Conservation (phyloP, 2,113 vertebrate genomes). For the Cynoglossus semilaevis region DNA sequence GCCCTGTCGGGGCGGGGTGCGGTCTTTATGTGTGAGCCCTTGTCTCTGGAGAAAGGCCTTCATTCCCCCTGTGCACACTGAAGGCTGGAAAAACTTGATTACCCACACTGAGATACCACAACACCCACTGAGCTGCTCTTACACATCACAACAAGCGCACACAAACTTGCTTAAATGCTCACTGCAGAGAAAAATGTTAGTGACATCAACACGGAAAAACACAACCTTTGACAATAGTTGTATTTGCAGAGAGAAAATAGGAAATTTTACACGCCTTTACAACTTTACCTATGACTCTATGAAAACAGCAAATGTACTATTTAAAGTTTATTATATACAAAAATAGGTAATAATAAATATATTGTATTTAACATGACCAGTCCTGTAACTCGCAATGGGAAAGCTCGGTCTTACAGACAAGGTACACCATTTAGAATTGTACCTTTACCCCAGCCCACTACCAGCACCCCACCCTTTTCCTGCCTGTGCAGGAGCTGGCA, state of each 20-base stretch:
- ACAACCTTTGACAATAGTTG: slow-evolving; percentile 9
- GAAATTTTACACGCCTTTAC: slow-evolving; percentile 12
- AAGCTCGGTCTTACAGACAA: not conserved
- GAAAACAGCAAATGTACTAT: not conserved
- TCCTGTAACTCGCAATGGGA: not conserved
- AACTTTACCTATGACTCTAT: slow-evolving; percentile 23
- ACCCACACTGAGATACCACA: slow-evolving; percentile 13
- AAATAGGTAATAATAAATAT: not conserved
- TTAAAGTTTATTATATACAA: no score
- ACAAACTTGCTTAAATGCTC: not conserved
- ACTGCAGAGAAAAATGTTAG: not conserved
- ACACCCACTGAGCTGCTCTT: not conserved
- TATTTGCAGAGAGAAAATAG: slow-evolving; percentile 10
- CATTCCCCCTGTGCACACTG: slow-evolving; percentile 11
- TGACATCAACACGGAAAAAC: slow-evolving; percentile 9
- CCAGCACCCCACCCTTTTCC: slow-evolving; percentile 53
- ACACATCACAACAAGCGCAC: slow-evolving; percentile 1
- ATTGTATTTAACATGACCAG: not conserved
- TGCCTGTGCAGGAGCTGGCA: slow-evolving; percentile 42
- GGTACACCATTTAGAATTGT: slow-evolving; percentile 6
- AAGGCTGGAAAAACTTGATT: slow-evolving; percentile 57
- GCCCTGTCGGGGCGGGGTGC: slow-evolving; percentile 49
- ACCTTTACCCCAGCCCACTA: not conserved
- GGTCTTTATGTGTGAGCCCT: slow-evolving; percentile 13
- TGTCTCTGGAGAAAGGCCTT: slow-evolving; percentile 21